Conservation (phyloP, 2,113 vertebrate species). For the Brienomyrus longianalis region DNA sequence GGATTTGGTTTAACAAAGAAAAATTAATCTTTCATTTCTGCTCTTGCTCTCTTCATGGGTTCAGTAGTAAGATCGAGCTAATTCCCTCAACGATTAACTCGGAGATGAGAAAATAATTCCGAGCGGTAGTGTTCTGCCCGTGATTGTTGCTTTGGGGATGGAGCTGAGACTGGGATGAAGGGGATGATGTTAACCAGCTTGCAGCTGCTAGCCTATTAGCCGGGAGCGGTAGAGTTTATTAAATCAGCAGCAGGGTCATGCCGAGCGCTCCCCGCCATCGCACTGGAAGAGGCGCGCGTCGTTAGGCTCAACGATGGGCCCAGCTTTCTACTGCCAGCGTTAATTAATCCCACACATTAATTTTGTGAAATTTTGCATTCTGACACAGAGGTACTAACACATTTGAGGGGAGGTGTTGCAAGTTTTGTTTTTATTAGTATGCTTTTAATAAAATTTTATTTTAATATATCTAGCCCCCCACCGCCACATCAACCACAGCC, state of each 20-base stretch:
- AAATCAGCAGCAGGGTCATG: background rate
- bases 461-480: background rate
- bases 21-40: background rate
- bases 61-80: background rate
- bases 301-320: background rate
- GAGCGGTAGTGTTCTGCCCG: background rate
- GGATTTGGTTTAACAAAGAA: background rate
- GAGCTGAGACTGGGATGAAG: background rate
- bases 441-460: background rate
- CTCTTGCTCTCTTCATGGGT: background rate
- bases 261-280: background rate
- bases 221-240: background rate
- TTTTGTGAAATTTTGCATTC: background rate
- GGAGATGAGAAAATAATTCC: background rate
- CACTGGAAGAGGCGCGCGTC: background rate
- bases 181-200: background rate
- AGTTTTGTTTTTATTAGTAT: background rate
- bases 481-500: background rate
- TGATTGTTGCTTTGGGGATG: background rate
- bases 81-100: constrained; percentile 3
- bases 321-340: background rate
- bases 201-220: background rate
- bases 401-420: background rate
- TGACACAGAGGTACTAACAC: background rate
- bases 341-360: background rate